Evolutionary conservation across 2,113 vertebrate genomes (phyloP).

Genomic region (Laticauda laticaudata): DNA sequence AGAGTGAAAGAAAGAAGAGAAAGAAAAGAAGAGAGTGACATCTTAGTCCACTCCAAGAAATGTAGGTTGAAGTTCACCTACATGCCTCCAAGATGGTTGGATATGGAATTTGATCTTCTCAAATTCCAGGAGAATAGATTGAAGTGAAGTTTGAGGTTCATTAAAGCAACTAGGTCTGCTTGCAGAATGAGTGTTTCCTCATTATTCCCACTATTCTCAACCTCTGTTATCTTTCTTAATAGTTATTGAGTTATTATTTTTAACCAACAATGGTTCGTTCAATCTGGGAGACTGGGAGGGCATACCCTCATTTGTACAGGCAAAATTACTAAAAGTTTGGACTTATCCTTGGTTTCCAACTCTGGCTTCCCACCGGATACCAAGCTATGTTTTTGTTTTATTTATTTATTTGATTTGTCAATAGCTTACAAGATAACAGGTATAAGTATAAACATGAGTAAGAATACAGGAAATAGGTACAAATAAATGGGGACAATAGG

Average conservation of each 20-base stretch:
- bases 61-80: background rate
- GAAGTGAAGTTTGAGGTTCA: background rate
- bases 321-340: background rate
- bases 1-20: background rate
- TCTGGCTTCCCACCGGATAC: background rate
- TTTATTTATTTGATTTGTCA: too few species aligned
- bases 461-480: too few species aligned
- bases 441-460: too few species aligned
- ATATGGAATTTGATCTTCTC: background rate
- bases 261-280: background rate
- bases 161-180: background rate
- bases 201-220: background rate
- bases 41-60: background rate
- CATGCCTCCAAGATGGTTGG: background rate
- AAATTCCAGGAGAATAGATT: background rate
- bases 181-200: background rate
- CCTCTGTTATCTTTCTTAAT: background rate
- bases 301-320: background rate
- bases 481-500: too few species aligned
- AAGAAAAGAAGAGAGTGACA: background rate
- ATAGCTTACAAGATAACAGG: too few species aligned
- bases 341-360: background rate
- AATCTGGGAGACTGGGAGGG: background rate
- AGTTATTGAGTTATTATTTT: background rate
- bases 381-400: background rate